Evolutionary conservation across 2,888 invertebrate species (phyloP).

Genomic region (Syrphus vitripennis): DNA sequence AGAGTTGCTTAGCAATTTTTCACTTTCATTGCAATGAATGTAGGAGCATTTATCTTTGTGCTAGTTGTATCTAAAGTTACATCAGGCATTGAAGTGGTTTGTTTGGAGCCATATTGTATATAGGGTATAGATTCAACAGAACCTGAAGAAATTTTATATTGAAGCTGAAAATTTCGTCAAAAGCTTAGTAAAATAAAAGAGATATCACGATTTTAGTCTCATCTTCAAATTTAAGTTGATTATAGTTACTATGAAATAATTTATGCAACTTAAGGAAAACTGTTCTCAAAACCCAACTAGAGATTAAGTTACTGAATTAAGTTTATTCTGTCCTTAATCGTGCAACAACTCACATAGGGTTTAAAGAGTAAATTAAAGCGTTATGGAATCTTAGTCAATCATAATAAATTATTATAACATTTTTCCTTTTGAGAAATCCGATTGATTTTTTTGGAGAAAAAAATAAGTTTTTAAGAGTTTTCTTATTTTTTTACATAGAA

Average conservation of each 20-base stretch:
- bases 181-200: not conserved
- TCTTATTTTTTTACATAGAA: too few relatives aligned
- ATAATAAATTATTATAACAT: too few relatives aligned
- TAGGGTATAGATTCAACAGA: not conserved
- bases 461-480: too few relatives aligned
- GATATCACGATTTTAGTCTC: not conserved
- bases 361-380: too few relatives aligned
- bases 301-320: not conserved
- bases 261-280: not conserved
- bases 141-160: not conserved
- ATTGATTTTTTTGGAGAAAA: too few relatives aligned
- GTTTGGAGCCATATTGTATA: not conserved
- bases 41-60: slow-evolving; percentile 50
- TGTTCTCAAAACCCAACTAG: not conserved
- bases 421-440: too few relatives aligned
- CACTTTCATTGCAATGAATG: slow-evolving; percentile 70
- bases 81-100: slow-evolving; percentile 16
- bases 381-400: too few relatives aligned
- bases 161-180: not conserved
- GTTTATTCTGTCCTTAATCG: too few relatives aligned
- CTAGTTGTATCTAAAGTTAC: slow-evolving; percentile 36
- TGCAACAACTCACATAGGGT: too few relatives aligned
- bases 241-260: not conserved
- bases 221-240: not conserved
- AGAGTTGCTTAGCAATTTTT: slow-evolving; percentile 56